Percentiles rank a stretch among this genome's conserved stretches.
Evolutionary conservation across 2,888 invertebrate species (phyloP).

Genomic region (Phengaris arion): DNA sequence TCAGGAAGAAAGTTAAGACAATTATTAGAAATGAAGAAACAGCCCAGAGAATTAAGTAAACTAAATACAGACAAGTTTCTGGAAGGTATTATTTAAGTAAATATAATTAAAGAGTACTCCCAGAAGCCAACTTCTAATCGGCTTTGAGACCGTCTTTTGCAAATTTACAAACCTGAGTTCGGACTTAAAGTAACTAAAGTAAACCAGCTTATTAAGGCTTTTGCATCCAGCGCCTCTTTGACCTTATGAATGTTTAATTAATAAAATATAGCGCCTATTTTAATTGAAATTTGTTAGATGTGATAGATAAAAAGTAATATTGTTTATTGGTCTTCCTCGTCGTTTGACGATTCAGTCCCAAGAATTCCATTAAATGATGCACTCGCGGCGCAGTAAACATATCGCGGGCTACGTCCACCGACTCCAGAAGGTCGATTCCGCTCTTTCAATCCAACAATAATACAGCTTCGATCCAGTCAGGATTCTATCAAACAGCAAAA

Average conservation of each 20-base stretch:
- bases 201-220: constrained; percentile 33
- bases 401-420: no score
- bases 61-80: constrained; percentile 29
- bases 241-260: constrained; percentile 22
- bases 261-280: background rate
- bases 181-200: constrained; percentile 32
- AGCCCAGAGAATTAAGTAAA: constrained; percentile 29
- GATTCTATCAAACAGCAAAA: no score
- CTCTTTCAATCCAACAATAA: no score
- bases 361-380: no score
- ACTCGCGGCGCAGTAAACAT: no score
- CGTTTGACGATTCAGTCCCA: no score
- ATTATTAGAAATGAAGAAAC: constrained; percentile 29
- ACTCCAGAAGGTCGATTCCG: no score
- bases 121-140: constrained; percentile 36
- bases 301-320: background rate
- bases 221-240: constrained; percentile 21
- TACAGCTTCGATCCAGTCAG: no score
- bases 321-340: background rate
- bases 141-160: constrained; percentile 34
- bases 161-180: constrained; percentile 33
- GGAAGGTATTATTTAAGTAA: constrained; percentile 35
- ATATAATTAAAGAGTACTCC: constrained; percentile 36
- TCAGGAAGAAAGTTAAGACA: background rate
- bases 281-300: background rate